A percentile compares a stretch with the other conserved stretches of the same genome.
Evolutionary conservation across 1,140 invertebrate species (phyloP).

Genomic region (Scaptomyza hsui): DNA sequence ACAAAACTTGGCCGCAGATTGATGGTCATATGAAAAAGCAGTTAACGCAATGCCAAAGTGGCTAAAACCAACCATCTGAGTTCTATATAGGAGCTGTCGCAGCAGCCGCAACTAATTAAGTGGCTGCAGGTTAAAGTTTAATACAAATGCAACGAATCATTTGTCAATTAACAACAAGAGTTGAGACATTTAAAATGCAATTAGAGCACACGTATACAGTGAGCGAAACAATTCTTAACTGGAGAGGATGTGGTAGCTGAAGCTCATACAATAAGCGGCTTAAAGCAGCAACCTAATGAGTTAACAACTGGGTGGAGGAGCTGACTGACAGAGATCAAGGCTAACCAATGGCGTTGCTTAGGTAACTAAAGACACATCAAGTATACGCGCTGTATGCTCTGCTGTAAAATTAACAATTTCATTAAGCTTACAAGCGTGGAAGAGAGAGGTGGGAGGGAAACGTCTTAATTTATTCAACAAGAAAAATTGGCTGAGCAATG

Average conservation of each 20-base stretch:
- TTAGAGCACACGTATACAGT: conserved; percentile 46
- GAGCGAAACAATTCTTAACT: conserved; percentile 17
- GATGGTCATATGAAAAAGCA: conserved; percentile 78
- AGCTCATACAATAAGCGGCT: conserved; percentile 72
- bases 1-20: conserved; percentile 61
- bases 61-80: conserved; percentile 47
- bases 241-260: conserved; percentile 28
- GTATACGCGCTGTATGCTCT: conserved; percentile 64
- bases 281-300: conserved; percentile 54
- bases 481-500: conserved; percentile 51
- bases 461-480: conserved; percentile 73
- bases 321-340: conserved; percentile 34
- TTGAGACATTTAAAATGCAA: conserved; percentile 74
- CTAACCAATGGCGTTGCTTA: conserved; percentile 29
- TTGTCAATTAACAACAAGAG: conserved; percentile 66
- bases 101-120: conserved; percentile 64
- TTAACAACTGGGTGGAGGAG: conserved; percentile 23
- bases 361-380: conserved; percentile 65
- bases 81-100: conserved; percentile 6
- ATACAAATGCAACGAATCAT: conserved; percentile 74
- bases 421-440: conserved; percentile 49
- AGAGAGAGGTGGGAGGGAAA: background rate
- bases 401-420: conserved; percentile 72
- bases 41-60: conserved; percentile 61
- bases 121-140: conserved; percentile 73